These are phyloP conservation scores for Podilymbus podiceps DNA, from an alignment of 2,113 vertebrate species.

Conservation along the genomic window DNA sequence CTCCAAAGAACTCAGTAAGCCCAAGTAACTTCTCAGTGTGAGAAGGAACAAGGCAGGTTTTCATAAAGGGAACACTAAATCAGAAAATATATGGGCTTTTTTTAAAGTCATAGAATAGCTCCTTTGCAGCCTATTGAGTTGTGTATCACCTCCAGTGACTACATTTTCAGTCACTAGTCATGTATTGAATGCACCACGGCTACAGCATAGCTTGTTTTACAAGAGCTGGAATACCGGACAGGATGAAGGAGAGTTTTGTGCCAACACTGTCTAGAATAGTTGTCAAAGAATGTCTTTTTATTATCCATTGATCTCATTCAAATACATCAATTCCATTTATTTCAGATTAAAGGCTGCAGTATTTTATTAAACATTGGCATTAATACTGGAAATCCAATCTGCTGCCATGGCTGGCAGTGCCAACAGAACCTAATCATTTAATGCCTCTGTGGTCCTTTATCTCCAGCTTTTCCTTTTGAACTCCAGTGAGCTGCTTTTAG, in stretches of 20 bases:
- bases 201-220: not conserved
- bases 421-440: not conserved
- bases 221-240: not conserved
- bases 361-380: conserved; percentile 31
- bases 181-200: not conserved
- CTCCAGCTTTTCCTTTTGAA: not conserved
- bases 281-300: not conserved
- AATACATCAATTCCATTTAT: not conserved
- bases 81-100: not conserved
- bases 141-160: not conserved
- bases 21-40: not conserved
- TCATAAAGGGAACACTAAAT: not conserved
- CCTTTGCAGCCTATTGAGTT: not conserved
- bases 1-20: not conserved
- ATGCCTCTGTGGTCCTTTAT: not conserved
- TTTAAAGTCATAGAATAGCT: not conserved
- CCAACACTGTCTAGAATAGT: not conserved
- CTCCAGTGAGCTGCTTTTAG: not conserved
- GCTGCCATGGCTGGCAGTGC: not conserved
- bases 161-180: not conserved
- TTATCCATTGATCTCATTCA: not conserved
- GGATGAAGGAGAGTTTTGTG: not conserved
- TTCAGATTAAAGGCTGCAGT: conserved; percentile 13
- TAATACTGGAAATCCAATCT: conserved; percentile 10
- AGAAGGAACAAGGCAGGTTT: not conserved